Conservation (phyloP, 2,888 invertebrate species). For the Conomelus anceps region DNA sequence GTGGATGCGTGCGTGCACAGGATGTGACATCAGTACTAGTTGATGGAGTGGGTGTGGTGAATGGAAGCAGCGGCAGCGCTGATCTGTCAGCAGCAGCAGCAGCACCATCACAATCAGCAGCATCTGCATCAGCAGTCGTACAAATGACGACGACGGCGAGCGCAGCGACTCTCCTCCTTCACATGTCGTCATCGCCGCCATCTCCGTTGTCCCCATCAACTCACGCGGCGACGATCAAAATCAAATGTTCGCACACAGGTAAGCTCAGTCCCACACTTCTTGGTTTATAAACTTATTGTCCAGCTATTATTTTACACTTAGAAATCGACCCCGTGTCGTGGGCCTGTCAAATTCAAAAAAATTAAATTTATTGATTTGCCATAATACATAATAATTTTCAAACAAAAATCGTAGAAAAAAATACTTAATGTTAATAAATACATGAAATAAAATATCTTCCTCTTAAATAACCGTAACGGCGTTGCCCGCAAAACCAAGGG, state of each 20-base stretch:
- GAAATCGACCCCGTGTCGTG: no score
- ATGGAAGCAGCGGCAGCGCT: slow-evolving; percentile 14
- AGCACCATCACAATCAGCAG: slow-evolving; percentile 22
- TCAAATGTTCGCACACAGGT: slow-evolving; percentile 31
- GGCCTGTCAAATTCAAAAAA: no score
- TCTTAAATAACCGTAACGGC: no score
- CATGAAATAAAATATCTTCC: no score
- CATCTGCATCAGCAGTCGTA: no score
- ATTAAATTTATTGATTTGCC: no score
- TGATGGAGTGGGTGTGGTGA: neutral
- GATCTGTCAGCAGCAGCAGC: slow-evolving; percentile 11
- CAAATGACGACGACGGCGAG: neutral
- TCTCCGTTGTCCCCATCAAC: neutral
- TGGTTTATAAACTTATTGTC: no score
- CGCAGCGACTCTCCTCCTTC: neutral
- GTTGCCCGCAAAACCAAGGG: no score
- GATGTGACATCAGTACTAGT: neutral
- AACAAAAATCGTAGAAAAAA: no score
- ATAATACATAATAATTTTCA: no score
- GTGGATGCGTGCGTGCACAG: neutral
- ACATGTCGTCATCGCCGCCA: neutral
- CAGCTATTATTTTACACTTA: no score
- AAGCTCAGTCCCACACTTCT: neutral
- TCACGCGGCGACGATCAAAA: slow-evolving; percentile 11
- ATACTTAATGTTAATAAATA: no score